Conservation (phyloP, 1,140 invertebrate species). For the Scaptomyza pallida region DNA sequence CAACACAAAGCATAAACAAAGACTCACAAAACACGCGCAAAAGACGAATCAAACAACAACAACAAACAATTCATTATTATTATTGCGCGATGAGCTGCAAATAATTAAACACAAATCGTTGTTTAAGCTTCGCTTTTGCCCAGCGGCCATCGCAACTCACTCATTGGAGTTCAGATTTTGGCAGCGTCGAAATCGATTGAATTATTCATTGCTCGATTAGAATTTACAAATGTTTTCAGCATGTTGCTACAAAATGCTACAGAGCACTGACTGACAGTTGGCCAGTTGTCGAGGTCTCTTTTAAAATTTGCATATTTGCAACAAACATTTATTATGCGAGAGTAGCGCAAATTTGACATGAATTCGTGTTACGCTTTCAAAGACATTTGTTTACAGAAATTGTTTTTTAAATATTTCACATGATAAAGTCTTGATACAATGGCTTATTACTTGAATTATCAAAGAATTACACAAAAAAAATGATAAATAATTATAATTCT, state of each 20-base stretch:
- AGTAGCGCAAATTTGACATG: slow-evolving; percentile 37
- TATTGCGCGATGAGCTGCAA: slow-evolving; percentile 54
- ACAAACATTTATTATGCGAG: slow-evolving; percentile 23
- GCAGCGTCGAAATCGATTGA: slow-evolving; percentile 24
- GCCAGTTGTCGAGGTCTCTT: slow-evolving; percentile 23
- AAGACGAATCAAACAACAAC: slow-evolving; percentile 8
- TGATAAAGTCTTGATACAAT: too few relatives aligned
- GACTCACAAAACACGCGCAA: slow-evolving; percentile 52
- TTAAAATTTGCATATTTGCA: slow-evolving; percentile 49
- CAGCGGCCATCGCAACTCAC: slow-evolving; percentile 19
- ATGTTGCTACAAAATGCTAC: slow-evolving; percentile 44
- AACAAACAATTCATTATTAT: slow-evolving; percentile 68
- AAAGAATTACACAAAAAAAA: too few relatives aligned
- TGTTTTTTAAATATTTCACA: too few relatives aligned
- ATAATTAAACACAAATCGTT: slow-evolving; percentile 71
- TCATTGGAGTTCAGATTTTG: slow-evolving; percentile 2
- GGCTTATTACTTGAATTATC: too few relatives aligned
- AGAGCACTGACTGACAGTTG: slow-evolving; percentile 15
- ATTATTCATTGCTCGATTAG: slow-evolving; percentile 37
- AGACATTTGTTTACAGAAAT: too few relatives aligned
- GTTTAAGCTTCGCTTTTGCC: slow-evolving; percentile 43
- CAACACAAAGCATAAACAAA: slow-evolving; percentile 20
- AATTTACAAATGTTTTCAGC: slow-evolving; percentile 55
- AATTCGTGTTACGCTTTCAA: slow-evolving; percentile 14
- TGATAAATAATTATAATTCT: too few relatives aligned